These are phyloP conservation scores for Marasmarcha lunaedactyla DNA, from an alignment of 2,888 invertebrate genomes.

Conservation along the genomic window DNA sequence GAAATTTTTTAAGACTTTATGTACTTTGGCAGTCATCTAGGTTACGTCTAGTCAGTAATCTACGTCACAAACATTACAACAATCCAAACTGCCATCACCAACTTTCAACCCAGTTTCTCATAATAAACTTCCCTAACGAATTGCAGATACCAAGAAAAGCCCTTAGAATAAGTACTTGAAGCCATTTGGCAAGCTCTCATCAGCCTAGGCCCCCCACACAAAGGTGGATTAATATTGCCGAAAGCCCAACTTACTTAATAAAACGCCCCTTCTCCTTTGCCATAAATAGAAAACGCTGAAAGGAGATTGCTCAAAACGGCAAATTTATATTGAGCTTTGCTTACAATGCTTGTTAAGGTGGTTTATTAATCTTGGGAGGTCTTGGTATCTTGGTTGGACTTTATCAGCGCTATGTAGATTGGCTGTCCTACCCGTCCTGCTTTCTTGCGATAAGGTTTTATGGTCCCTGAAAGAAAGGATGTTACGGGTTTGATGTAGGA, in stretches of 20 bases:
- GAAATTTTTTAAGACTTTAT: too few species aligned
- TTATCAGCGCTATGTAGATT: conserved; percentile 70
- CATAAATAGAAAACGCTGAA: conserved; percentile 36
- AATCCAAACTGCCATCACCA: not conserved
- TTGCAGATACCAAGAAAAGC: conserved; percentile 2
- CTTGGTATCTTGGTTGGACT: conserved; percentile 38
- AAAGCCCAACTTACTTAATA: conserved; percentile 72
- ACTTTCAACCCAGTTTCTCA: not conserved
- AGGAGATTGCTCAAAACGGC: not conserved
- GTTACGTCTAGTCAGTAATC: not conserved
- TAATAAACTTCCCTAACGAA: not conserved
- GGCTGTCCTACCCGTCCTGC: conserved; percentile 48
- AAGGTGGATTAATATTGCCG: conserved; percentile 68
- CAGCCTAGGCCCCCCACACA: conserved; percentile 49
- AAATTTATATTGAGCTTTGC: not conserved
- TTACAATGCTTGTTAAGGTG: too few species aligned
- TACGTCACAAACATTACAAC: not conserved
- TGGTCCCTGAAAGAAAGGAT: conserved; percentile 57
- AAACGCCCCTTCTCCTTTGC: conserved; percentile 66
- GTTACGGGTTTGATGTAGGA: conserved; percentile 52
- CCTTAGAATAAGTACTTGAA: conserved; percentile 4
- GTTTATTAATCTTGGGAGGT: conserved; percentile 19
- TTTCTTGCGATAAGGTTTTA: conserved; percentile 65
- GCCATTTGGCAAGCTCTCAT: not conserved
- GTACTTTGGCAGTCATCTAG: not conserved